Percentiles rank a stretch among this genome's conserved stretches.
These are phyloP conservation scores for Centropus unirufus DNA, from an alignment of 2,113 vertebrate genomes.

Conservation along the genomic window DNA sequence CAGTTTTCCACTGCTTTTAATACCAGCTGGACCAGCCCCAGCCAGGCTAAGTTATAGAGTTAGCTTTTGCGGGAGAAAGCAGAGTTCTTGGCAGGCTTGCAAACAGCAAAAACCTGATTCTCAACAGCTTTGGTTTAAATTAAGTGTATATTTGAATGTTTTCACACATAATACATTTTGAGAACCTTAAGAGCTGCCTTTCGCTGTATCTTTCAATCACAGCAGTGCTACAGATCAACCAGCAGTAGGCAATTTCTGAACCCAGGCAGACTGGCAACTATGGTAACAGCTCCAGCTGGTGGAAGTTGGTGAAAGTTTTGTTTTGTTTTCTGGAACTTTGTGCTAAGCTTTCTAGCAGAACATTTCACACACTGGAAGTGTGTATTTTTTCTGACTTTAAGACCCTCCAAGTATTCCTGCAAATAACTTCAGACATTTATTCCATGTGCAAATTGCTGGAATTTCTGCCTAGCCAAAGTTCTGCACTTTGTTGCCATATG, in stretches of 20 bases:
- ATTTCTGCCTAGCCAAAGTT: neutral
- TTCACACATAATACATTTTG: constrained; percentile 48
- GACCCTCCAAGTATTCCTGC: neutral
- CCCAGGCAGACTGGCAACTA: constrained; percentile 41
- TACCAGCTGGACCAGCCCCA: neutral
- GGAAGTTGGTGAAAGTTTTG: constrained; percentile 63
- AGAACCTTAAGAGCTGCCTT: constrained; percentile 43
- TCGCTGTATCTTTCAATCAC: constrained; percentile 40
- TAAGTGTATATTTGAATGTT: constrained; percentile 31
- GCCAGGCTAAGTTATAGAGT: neutral
- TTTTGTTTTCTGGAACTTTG: constrained; percentile 17
- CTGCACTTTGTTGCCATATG: neutral
- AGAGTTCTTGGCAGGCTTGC: neutral
- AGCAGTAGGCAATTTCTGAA: constrained; percentile 42
- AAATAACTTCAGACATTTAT: neutral
- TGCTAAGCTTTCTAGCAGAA: constrained; percentile 42
- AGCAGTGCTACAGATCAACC: neutral
- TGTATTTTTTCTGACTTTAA: constrained; percentile 38
- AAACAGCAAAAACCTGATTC: neutral
- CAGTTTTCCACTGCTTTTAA: constrained; percentile 8
- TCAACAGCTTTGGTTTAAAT: constrained; percentile 48
- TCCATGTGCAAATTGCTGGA: neutral
- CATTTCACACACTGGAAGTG: constrained; percentile 1
- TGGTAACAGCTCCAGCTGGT: constrained; percentile 65
- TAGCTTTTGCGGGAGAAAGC: neutral